Evolutionary conservation across 2,113 vertebrate species (phyloP).

Genomic region (Choloepus hoffmanni): DNA sequence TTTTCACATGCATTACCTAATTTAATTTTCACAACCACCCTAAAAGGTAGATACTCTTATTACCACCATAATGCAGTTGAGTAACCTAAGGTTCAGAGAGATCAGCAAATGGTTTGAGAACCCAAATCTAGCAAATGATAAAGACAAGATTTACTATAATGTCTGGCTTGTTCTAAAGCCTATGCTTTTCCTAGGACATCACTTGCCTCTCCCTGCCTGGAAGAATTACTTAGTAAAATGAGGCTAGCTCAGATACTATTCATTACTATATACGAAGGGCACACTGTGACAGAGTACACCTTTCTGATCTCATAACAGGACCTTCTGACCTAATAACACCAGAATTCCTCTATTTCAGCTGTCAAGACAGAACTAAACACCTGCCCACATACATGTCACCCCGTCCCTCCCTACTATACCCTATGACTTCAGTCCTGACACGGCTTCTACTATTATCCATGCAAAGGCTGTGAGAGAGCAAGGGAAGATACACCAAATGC

Average conservation of each 20-base stretch:
- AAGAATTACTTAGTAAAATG: background rate
- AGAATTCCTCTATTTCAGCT: background rate
- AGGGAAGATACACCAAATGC: background rate
- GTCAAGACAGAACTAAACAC: constrained; percentile 17
- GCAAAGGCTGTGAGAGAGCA: constrained; percentile 15
- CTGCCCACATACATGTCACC: background rate
- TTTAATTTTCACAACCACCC: background rate
- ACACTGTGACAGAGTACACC: background rate
- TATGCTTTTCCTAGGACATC: background rate
- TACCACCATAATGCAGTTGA: background rate
- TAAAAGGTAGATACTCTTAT: background rate
- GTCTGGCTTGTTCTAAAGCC: background rate
- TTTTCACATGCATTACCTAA: background rate
- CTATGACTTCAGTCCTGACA: background rate
- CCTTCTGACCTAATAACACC: background rate
- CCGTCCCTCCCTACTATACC: background rate
- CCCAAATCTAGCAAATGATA: constrained; percentile 26
- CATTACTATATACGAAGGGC: background rate
- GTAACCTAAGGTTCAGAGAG: background rate
- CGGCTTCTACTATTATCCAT: background rate
- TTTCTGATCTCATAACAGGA: constrained; percentile 5
- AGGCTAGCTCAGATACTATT: background rate
- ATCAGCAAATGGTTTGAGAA: constrained; percentile 13
- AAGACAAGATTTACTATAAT: background rate
- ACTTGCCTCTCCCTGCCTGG: background rate